Conservation (phyloP, 2,113 vertebrate genomes). For the Sus scrofa region DNA sequence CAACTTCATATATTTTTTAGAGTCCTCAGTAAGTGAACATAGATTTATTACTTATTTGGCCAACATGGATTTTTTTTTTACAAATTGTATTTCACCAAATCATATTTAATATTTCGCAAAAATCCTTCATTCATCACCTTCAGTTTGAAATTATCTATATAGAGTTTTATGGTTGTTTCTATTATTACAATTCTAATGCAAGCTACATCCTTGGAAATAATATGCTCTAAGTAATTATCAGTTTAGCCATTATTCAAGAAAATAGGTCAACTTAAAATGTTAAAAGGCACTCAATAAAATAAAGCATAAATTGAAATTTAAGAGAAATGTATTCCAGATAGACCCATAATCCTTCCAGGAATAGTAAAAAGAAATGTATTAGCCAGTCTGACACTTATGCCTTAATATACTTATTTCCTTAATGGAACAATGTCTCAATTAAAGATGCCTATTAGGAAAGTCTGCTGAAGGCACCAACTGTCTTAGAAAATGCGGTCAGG, state of each 20-base stretch:
- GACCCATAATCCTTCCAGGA: neutral
- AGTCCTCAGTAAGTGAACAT: neutral
- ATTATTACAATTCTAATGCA: neutral
- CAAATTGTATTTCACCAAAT: neutral
- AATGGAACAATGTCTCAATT: neutral
- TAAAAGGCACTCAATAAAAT: neutral
- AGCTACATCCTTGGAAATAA: neutral
- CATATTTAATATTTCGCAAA: neutral
- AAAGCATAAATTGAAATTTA: neutral
- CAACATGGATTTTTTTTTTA: neutral
- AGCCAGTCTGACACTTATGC: neutral
- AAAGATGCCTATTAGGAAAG: neutral
- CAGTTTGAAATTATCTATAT: neutral
- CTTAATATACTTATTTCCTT: neutral
- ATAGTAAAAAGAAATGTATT: neutral
- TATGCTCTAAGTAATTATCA: neutral
- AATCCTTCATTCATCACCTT: neutral
- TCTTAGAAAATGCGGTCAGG: neutral
- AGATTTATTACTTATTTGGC: neutral
- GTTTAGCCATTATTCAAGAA: neutral
- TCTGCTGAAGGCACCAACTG: accelerated
- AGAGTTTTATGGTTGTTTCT: neutral
- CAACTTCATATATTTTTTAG: neutral
- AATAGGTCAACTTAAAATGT: neutral
- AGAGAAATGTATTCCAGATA: neutral